These are phyloP conservation scores for Hydrophis major DNA, from an alignment of 2,797 vertebrate genomes.

Conservation along the genomic window DNA sequence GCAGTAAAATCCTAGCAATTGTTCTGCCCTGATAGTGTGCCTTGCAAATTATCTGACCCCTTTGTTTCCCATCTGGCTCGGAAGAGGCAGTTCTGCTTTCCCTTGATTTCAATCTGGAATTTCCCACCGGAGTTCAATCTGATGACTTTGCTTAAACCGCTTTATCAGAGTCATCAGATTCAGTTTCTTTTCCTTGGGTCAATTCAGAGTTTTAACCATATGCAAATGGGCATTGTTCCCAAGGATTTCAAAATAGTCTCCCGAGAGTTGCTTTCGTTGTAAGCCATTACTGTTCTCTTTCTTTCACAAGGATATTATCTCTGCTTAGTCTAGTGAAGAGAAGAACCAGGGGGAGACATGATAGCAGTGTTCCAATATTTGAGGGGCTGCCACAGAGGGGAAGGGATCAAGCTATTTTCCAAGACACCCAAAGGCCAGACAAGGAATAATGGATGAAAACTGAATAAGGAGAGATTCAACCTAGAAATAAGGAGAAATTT, in stretches of 20 bases:
- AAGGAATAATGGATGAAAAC: no score
- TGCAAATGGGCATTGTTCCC: neutral
- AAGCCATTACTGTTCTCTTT: neutral
- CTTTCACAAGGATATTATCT: neutral
- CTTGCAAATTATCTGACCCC: neutral
- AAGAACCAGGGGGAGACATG: no score
- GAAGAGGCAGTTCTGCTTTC: neutral
- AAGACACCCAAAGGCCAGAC: no score
- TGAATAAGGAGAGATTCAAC: no score
- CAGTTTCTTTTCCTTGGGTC: constrained; percentile 1
- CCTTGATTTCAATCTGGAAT: neutral
- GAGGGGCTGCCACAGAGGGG: no score
- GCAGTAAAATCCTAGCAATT: neutral
- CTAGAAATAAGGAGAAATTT: no score
- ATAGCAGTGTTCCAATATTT: no score
- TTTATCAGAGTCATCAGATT: neutral
- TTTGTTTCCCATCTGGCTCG: neutral
- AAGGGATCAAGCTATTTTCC: no score
- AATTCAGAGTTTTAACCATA: neutral
- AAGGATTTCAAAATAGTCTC: neutral
- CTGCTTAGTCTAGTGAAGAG: neutral
- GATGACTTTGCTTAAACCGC: neutral
- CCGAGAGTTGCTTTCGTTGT: neutral
- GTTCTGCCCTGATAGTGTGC: neutral
- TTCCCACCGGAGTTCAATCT: neutral